These are phyloP conservation scores for Rhinophrynus dorsalis DNA, from an alignment of 2,797 vertebrate species.

Conservation along the genomic window DNA sequence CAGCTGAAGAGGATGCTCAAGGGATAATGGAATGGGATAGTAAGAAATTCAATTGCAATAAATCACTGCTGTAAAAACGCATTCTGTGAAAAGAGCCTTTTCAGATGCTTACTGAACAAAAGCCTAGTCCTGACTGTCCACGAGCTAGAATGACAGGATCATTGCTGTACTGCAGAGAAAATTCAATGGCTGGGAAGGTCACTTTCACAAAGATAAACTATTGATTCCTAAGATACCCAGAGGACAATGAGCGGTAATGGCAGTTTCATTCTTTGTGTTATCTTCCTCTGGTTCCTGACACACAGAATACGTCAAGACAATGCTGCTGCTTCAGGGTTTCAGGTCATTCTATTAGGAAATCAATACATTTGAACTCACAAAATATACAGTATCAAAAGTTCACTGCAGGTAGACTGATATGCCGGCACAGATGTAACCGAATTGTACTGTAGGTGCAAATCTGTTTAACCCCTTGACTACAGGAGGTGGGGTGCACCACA, in stretches of 20 bases:
- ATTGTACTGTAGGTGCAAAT: neutral
- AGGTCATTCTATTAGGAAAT: constrained; percentile 26
- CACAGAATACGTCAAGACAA: neutral
- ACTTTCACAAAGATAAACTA: constrained; percentile 25
- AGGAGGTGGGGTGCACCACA: too few species aligned
- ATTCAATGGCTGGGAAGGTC: constrained; percentile 26
- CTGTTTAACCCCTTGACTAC: too few species aligned
- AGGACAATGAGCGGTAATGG: constrained; percentile 18
- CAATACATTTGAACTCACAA: constrained; percentile 13
- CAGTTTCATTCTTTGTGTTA: constrained; percentile 25
- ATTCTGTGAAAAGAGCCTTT: constrained; percentile 2
- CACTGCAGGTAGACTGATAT: neutral
- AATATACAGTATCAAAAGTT: constrained; percentile 15
- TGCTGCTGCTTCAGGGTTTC: neutral
- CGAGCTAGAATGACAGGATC: neutral
- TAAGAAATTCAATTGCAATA: too few species aligned
- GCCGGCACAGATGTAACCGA: neutral
- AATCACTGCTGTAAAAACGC: too few species aligned
- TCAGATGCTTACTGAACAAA: too few species aligned
- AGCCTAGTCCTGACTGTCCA: neutral
- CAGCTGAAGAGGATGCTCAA: too few species aligned
- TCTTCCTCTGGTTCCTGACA: constrained; percentile 12
- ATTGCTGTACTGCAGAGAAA: constrained; percentile 5
- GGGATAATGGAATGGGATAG: too few species aligned
- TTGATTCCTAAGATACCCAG: constrained; percentile 15